A percentile compares a stretch with the other conserved stretches of the same genome.
Conservation (phyloP, 2,113 vertebrate species). For the Bos indicus region DNA sequence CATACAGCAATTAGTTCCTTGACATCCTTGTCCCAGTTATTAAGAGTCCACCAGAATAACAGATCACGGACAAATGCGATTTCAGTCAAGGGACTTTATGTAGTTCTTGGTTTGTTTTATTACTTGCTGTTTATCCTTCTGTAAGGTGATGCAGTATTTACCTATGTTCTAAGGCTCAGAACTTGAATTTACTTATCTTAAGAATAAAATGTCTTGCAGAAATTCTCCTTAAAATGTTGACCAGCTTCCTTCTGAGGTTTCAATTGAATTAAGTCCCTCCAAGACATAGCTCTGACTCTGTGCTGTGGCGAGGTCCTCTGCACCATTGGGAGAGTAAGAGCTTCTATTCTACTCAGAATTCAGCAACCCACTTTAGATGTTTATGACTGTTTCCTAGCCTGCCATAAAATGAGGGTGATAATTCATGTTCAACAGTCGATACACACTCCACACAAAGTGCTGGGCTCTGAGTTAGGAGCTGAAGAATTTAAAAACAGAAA, state of each 20-base stretch:
- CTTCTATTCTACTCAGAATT: neutral
- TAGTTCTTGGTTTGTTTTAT: neutral
- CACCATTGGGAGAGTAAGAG: neutral
- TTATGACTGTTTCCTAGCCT: neutral
- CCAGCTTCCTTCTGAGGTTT: neutral
- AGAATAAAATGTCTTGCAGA: neutral
- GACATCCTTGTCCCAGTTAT: neutral
- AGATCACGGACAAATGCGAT: neutral
- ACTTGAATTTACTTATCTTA: neutral
- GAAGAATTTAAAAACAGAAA: neutral
- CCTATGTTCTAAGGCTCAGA: neutral
- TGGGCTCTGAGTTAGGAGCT: neutral
- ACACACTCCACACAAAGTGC: neutral
- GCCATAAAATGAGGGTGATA: neutral
- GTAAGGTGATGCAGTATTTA: neutral
- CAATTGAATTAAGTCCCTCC: slow-evolving; percentile 15
- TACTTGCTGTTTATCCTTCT: neutral
- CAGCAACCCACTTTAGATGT: neutral
- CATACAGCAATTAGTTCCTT: neutral
- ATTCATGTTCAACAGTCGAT: neutral
- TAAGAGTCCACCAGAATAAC: neutral
- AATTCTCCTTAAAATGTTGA: slow-evolving; percentile 21
- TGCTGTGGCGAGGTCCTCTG: neutral
- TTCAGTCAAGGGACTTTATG: neutral
- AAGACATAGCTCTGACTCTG: neutral